Evolutionary conservation across 2,888 invertebrate genomes (phyloP), one percentile per base, ranked within the genome.

Genomic region (Lepidocyrtinus sp.): DNA sequence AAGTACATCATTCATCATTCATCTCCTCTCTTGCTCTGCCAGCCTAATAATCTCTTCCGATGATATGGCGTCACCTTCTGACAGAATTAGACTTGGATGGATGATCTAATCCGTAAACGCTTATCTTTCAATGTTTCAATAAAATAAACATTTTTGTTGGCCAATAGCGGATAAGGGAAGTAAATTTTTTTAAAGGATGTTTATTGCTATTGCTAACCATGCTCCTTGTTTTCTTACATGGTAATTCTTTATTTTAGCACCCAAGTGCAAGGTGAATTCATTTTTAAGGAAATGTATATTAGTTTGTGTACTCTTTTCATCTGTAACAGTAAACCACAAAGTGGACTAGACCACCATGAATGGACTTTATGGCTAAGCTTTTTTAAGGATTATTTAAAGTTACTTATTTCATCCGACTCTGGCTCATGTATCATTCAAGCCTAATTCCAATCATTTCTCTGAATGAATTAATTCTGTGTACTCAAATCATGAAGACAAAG

Each of bases 231-330:
- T 7, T 36, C 5, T 7, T 36, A 36, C 36, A 36, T 36, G 5
- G 5, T 36, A 7, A 36, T 36, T 36, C 36, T 36, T 36, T 36
- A 36, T 45, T 69, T 75, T 69, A 75, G 75, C 75, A 75, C 75
- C 68, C 75, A 75, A 75, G 75, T 75, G 75, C 75, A 75, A 75
- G 75, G 75, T 75, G 75, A 75, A 61, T 69, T 26, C 21, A 22
- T 5, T 36, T 36, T 61, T 59, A 27, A 45, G 15, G 21, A 27
- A 46, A 24, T 55, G 21, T 9, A 24, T 22, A 19, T 21, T 24
- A 22, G 62, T 19, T 36, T 36, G 36, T 36, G 5, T 7, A 36
- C 36, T 36, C 12, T 36, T 7, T 36, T n/a, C n/a, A n/a, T 36
- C 36, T 36, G 36, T 7, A 36, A n/a, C 5, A 36, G 36, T 36